phyloP scores from a whole-genome alignment of 1,140 invertebrate species.

The Zaprionus davidi region DNA sequence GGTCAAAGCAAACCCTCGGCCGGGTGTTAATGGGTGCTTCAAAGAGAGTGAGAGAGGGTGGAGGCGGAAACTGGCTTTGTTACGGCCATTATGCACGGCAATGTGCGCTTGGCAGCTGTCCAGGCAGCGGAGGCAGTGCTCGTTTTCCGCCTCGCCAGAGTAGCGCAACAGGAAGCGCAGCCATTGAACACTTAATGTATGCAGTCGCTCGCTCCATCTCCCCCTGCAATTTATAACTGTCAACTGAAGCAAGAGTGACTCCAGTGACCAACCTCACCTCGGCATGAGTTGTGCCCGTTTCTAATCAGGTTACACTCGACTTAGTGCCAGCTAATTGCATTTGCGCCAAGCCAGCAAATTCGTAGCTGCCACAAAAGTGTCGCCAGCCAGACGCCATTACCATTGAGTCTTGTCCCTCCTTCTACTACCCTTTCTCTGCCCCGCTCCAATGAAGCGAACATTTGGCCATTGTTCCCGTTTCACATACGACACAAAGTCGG shows the following conservation, averaged over 20 bases:
- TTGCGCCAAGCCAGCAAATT: slow-evolving; percentile 31
- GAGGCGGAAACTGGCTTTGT: background rate
- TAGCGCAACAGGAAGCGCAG: slow-evolving; percentile 68
- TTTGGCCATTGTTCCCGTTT: slow-evolving; percentile 28
- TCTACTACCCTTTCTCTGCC: background rate
- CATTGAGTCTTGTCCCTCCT: background rate
- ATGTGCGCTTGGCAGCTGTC: slow-evolving; percentile 35
- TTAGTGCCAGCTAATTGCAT: slow-evolving; percentile 60
- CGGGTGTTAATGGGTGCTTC: slow-evolving; percentile 30
- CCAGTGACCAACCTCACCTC: slow-evolving; percentile 15
- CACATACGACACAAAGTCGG: slow-evolving; percentile 30
- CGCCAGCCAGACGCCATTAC: slow-evolving; percentile 50
- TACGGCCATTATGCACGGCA: slow-evolving; percentile 4
- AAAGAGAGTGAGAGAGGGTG: background rate
- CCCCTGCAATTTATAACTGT: slow-evolving; percentile 31
- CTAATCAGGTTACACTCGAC: slow-evolving; percentile 45
- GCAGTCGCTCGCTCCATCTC: slow-evolving; percentile 30
- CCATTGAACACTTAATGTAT: slow-evolving; percentile 77
- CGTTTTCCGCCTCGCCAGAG: slow-evolving; percentile 25
- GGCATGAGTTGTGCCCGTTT: slow-evolving; percentile 52
- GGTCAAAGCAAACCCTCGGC: background rate
- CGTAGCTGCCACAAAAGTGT: slow-evolving; percentile 18
- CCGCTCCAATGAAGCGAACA: slow-evolving; percentile 10
- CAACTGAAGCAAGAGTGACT: background rate
- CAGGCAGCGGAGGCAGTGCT: slow-evolving; percentile 5